Conservation (phyloP, 1,140 invertebrate species). For the Anthonomus grandis region DNA sequence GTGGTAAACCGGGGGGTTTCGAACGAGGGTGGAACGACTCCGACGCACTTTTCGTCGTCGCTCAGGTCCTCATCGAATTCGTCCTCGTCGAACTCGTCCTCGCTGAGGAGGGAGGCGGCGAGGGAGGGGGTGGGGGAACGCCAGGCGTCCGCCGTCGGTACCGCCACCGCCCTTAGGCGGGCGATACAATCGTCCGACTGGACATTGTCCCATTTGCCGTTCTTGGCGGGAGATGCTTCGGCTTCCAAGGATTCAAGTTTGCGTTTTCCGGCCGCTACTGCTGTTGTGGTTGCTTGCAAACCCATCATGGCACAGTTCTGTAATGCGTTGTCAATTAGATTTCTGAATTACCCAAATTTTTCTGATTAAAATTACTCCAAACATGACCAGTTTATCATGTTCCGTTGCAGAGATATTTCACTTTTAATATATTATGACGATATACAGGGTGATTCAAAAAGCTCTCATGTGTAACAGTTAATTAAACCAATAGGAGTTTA, state of each 20-base stretch:
- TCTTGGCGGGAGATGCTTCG: conserved; percentile 46
- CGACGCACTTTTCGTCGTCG: conserved; percentile 45
- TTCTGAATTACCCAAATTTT: no score
- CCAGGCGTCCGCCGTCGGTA: conserved; percentile 52
- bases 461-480: no score
- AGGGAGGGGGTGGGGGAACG: conserved; percentile 50
- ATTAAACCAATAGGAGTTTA: no score
- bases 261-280: conserved; percentile 63
- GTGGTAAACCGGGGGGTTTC: conserved; percentile 40
- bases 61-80: conserved; percentile 56
- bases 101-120: conserved; percentile 52
- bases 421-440: no score
- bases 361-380: no score
- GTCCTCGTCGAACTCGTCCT: conserved; percentile 53
- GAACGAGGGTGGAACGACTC: conserved; percentile 26
- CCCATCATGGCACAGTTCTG: conserved; percentile 75
- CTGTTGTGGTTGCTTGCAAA: conserved; percentile 67
- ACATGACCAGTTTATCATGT: neutral
- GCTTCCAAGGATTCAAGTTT: conserved; percentile 48
- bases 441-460: no score
- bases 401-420: no score
- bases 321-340: conserved; percentile 48
- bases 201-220: conserved; percentile 49
- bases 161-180: conserved; percentile 53
- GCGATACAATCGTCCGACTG: conserved; percentile 52